These are phyloP conservation scores for Apamea anceps DNA, from an alignment of 2,888 invertebrate genomes.

Conservation along the genomic window DNA sequence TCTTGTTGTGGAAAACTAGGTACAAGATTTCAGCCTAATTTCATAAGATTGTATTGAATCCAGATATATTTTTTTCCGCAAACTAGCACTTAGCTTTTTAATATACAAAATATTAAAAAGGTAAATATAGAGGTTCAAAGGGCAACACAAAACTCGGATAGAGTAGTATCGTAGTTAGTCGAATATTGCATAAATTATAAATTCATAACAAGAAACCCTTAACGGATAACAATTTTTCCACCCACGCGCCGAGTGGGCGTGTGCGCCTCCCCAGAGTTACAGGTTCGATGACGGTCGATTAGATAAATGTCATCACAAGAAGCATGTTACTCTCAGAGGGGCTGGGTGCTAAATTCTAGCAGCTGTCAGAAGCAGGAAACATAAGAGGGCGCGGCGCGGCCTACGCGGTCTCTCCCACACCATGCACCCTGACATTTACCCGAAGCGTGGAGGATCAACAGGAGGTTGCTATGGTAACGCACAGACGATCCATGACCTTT, in stretches of 20 bases:
- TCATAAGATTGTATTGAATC: neutral
- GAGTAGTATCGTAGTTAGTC: slow-evolving; percentile 4
- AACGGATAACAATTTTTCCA: slow-evolving; percentile 39
- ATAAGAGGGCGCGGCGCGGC: slow-evolving; percentile 57
- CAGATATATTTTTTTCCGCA: neutral
- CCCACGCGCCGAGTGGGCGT: slow-evolving; percentile 47
- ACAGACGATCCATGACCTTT: slow-evolving; percentile 77
- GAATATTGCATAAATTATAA: slow-evolving; percentile 41
- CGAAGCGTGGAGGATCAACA: slow-evolving; percentile 75
- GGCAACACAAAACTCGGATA: slow-evolving; percentile 17
- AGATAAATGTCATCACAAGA: slow-evolving; percentile 54
- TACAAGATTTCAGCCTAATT: neutral
- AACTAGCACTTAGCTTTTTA: no score
- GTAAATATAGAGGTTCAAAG: slow-evolving; percentile 17
- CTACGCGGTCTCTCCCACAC: slow-evolving; percentile 65
- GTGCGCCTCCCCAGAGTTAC: slow-evolving; percentile 44
- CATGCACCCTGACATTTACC: slow-evolving; percentile 81
- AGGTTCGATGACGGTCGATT: slow-evolving; percentile 43
- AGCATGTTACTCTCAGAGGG: slow-evolving; percentile 36
- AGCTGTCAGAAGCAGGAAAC: slow-evolving; percentile 51
- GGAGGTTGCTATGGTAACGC: slow-evolving; percentile 82
- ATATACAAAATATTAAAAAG: neutral
- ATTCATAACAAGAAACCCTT: slow-evolving; percentile 39
- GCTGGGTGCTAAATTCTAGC: slow-evolving; percentile 38
- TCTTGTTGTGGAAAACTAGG: neutral